Evolutionary conservation across 2,797 vertebrate genomes (phyloP).

Genomic region (Brotogeris chrysoptera): DNA sequence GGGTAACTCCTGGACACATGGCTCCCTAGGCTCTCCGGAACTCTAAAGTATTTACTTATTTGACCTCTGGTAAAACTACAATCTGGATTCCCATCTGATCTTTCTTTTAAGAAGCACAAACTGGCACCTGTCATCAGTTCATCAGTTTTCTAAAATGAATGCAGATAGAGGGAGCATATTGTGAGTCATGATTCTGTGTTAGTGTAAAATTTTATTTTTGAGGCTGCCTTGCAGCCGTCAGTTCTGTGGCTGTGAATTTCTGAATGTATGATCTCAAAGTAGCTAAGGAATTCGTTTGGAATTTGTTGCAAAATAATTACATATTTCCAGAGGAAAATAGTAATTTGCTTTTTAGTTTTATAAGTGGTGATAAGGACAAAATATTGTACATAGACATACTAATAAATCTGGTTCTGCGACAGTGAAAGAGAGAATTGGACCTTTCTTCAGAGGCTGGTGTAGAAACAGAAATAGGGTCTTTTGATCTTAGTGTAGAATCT

Average conservation of each 20-base stretch:
- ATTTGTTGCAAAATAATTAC: background rate
- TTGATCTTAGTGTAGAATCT: background rate
- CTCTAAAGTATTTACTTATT: background rate
- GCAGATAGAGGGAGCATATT: constrained; percentile 16
- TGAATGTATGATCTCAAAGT: background rate
- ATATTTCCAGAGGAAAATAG: background rate
- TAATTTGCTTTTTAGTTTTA: background rate
- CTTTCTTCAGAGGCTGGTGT: background rate
- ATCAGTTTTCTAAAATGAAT: background rate
- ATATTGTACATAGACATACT: background rate
- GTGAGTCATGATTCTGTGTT: background rate
- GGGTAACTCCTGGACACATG: background rate
- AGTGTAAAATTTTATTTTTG: background rate
- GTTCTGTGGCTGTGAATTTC: background rate
- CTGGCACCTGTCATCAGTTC: constrained; percentile 33
- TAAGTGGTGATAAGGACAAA: background rate
- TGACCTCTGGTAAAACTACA: background rate
- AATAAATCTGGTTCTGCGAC: background rate
- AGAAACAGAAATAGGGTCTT: background rate
- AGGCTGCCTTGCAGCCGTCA: background rate
- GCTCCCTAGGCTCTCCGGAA: background rate
- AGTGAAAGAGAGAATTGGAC: background rate
- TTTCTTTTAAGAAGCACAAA: background rate
- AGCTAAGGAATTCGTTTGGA: background rate
- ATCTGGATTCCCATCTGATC: constrained; percentile 50